Base-by-base conservation (phyloP, 1,140 invertebrate genomes). In the Lepidurus apus region DNA sequence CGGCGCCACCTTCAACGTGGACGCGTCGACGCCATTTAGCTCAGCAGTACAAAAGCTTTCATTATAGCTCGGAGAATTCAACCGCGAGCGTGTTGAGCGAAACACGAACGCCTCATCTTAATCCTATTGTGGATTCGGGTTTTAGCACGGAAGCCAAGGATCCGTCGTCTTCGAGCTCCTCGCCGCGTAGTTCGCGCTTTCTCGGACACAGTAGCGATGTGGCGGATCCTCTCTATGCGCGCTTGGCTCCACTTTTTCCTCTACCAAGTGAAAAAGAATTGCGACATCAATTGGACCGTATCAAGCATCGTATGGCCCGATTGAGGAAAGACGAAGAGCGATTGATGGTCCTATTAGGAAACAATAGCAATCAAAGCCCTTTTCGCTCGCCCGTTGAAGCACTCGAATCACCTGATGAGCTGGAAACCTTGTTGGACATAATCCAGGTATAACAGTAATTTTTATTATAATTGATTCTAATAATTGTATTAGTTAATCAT, bases 341-440 rank as follows among this genome's bases (percentile, higher is more conserved):
- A 26, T n/a, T 79, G 78, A 21, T 75, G 13, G 75, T 42, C 9
- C 73, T 79, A 45, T 45, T 79, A 24, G 75, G 73, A 17, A 65
- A 65, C 53, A 65, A 65, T 65, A 65, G 53, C 13, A 65, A 65
- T 65, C 53, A 65, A 17, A 65, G 53, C 53, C 53, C 53, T 65
- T 65, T 65, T 21, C 53, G 53, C n/a, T 65, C 53, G 53, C 53
- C 53, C 17, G 53, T 65, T 17, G 53, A 65, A 65, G 53, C 53
- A 17, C 53, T 65, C 53, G 81, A 79, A 21, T 79, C 80, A 21
- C 92, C 94, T 83, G 93, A 94, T 82, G 93, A 95, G 82, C 86
- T 95, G 11, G 93, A 92, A 89, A 92, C 93, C 81, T 87, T 95
- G 42, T 87, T 95, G 76, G 93, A 95, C 83, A 91, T 93, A 80